These are phyloP conservation scores for Dicaeum eximium DNA, from an alignment of 2,113 vertebrate species.

Conservation along the genomic window DNA sequence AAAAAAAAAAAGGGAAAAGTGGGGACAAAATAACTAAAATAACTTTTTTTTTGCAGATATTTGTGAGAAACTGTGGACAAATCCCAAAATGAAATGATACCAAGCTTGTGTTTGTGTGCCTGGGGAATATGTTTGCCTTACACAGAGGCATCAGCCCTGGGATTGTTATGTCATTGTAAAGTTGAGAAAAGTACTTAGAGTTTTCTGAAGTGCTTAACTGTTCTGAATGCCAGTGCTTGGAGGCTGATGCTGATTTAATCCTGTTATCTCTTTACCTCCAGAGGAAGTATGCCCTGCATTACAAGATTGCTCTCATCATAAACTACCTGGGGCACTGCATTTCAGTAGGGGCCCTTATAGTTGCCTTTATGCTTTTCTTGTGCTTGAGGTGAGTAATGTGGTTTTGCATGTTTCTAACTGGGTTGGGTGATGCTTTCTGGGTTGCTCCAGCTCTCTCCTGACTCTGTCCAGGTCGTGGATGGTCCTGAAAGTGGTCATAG, in stretches of 20 bases:
- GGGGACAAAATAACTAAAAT: accelerated
- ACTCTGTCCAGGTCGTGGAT: background rate
- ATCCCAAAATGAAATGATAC: background rate
- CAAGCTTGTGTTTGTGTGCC: background rate
- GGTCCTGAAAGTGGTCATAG: background rate
- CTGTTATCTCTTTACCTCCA: constrained; percentile 73
- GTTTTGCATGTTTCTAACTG: constrained; percentile 31
- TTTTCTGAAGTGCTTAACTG: constrained; percentile 54
- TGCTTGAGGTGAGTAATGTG: constrained; percentile 87
- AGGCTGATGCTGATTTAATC: constrained; percentile 52
- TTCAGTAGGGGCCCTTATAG: constrained; percentile 88
- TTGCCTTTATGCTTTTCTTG: constrained; percentile 95
- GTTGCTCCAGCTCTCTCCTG: background rate
- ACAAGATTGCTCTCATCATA: constrained; percentile 91
- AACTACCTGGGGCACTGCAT: constrained; percentile 98
- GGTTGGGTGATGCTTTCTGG: background rate
- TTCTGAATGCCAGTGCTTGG: constrained; percentile 18
- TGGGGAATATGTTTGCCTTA: background rate
- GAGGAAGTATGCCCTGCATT: constrained; percentile 91
- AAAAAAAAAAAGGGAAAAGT: accelerated
- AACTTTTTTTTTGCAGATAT: background rate
- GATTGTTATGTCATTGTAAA: background rate
- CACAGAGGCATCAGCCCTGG: background rate
- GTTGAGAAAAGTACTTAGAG: constrained; percentile 2
- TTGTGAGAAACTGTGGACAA: background rate